A percentile compares a stretch with the other conserved stretches of the same genome.
Evolutionary conservation across 2,113 vertebrate species (phyloP).

Genomic region (Nesogale talazaci): DNA sequence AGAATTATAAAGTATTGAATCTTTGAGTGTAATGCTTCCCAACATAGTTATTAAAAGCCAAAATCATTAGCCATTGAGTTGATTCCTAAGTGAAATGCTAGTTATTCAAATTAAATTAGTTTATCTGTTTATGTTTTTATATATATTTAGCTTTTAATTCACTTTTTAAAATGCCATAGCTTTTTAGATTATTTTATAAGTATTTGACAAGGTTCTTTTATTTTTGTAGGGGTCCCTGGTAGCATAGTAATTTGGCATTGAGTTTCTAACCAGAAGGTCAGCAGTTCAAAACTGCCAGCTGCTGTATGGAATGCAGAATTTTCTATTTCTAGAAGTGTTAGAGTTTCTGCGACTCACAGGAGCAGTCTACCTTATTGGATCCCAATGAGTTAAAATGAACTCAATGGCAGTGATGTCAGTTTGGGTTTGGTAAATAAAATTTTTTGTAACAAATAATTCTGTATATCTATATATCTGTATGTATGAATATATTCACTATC

Average conservation of each 20-base stretch:
- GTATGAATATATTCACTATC: too few relatives aligned
- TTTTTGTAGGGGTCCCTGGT: neutral
- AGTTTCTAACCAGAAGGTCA: too few relatives aligned
- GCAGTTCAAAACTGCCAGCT: too few relatives aligned
- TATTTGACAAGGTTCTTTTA: neutral
- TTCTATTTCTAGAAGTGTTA: too few relatives aligned
- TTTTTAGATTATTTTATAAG: conserved; percentile 32
- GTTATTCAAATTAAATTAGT: conserved; percentile 58
- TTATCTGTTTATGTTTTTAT: neutral
- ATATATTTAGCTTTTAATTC: neutral
- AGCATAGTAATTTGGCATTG: too few relatives aligned
- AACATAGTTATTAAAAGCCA: neutral
- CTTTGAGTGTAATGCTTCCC: neutral
- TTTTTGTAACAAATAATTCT: neutral
- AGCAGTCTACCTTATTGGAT: too few relatives aligned
- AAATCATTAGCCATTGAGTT: neutral
- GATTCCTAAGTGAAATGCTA: neutral
- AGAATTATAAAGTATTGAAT: conserved; percentile 32
- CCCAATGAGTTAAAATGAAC: too few relatives aligned
- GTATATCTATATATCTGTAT: too few relatives aligned
- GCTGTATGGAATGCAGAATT: too few relatives aligned
- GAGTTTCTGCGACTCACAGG: too few relatives aligned
- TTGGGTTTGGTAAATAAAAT: neutral
- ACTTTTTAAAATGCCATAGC: neutral
- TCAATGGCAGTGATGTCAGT: too few relatives aligned